A percentile compares a stretch with the other conserved stretches of the same genome.
phyloP scores from a whole-genome alignment of 64 coral and sea anemone genomes.

The Orbicella faveolata region DNA sequence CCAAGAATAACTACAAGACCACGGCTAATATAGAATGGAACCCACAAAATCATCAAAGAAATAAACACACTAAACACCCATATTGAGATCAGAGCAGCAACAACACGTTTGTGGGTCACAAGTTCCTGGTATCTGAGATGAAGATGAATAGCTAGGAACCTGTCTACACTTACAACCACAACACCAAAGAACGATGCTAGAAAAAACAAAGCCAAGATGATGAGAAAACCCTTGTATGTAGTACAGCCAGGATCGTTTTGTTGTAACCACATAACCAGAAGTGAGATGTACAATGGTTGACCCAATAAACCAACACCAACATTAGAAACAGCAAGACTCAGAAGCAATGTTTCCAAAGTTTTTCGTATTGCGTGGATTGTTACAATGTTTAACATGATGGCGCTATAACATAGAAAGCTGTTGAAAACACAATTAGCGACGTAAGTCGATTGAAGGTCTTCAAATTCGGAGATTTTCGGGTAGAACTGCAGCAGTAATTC shows the following conservation, averaged over 20 bases:
- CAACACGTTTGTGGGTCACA: neutral
- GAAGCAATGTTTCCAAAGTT: neutral
- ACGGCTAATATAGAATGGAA: neutral
- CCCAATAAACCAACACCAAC: neutral
- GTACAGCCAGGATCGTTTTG: neutral
- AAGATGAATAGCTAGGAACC: conserved; percentile 6
- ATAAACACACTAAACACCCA: neutral
- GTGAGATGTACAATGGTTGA: neutral
- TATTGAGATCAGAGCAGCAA: neutral
- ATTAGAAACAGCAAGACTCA: neutral
- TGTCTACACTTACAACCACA: neutral
- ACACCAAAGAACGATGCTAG: neutral
- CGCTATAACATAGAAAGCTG: neutral
- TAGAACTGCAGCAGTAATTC: neutral
- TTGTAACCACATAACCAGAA: neutral
- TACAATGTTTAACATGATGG: neutral
- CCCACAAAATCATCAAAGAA: neutral
- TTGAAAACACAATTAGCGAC: neutral
- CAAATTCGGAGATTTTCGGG: neutral
- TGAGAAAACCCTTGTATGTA: neutral
- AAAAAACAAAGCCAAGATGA: neutral
- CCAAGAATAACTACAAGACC: neutral
- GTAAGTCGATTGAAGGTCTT: neutral
- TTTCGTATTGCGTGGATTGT: neutral
- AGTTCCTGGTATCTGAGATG: conserved; percentile 1